phyloP scores from a whole-genome alignment of 1,140 invertebrate species.

The Zaprionus vittiger region DNA sequence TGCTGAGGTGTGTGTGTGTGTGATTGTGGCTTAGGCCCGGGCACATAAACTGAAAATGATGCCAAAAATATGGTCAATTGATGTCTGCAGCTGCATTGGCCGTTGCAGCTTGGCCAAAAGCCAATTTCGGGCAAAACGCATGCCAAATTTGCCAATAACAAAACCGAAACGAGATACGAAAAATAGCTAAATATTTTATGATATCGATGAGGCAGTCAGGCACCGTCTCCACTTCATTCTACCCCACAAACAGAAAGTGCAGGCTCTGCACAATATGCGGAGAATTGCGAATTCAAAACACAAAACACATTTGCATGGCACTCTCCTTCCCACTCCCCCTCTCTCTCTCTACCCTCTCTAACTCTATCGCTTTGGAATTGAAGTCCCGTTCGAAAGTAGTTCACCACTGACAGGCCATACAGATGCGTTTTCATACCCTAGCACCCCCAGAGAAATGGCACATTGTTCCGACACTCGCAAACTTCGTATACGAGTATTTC shows the following conservation, averaged over 20 bases:
- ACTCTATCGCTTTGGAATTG: neutral
- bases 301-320: conserved; percentile 50
- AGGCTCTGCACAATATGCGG: conserved; percentile 17
- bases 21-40: conserved; percentile 15
- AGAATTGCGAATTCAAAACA: conserved; percentile 24
- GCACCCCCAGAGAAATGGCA: conserved; percentile 43
- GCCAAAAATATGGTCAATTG: conserved; percentile 53
- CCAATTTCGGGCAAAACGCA: conserved; percentile 75
- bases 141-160: conserved; percentile 80
- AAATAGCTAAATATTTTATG: conserved; percentile 81
- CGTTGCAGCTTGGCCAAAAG: conserved; percentile 71
- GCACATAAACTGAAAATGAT: conserved; percentile 50
- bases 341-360: neutral
- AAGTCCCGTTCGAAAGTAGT: conserved; percentile 56
- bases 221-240: too few relatives aligned
- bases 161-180: conserved; percentile 75
- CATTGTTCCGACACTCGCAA: conserved; percentile 36
- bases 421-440: conserved; percentile 65
- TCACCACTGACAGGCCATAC: conserved; percentile 70
- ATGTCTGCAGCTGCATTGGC: conserved; percentile 31
- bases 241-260: conserved; percentile 27
- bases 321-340: neutral
- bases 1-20: conserved; percentile 12
- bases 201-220: conserved; percentile 64
- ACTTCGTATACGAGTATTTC: conserved; percentile 6